Percentiles rank a stretch among this genome's conserved stretches.
phyloP scores from a whole-genome alignment of 2,888 invertebrate species.

The Macaria notata region DNA sequence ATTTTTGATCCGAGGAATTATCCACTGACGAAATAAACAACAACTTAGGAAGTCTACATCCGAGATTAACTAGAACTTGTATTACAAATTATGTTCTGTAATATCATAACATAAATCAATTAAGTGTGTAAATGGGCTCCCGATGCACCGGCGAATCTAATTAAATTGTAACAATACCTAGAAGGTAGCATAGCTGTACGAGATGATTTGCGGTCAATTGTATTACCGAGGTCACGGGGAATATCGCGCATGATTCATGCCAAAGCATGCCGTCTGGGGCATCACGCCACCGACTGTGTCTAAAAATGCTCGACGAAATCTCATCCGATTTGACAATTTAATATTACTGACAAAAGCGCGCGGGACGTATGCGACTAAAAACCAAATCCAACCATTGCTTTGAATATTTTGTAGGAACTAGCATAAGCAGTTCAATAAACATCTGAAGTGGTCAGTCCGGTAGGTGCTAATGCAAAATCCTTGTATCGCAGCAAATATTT shows the following conservation, averaged over 20 bases:
- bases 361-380: slow-evolving; percentile 32
- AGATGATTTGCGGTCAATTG: slow-evolving; percentile 52
- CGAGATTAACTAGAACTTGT: background rate
- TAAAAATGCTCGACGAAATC: slow-evolving; percentile 20
- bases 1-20: slow-evolving; percentile 9
- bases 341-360: slow-evolving; percentile 33
- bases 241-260: slow-evolving; percentile 60
- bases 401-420: slow-evolving; percentile 21
- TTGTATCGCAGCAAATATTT: slow-evolving; percentile 63
- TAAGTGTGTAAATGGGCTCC: background rate
- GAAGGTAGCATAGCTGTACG: slow-evolving; percentile 15
- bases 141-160: slow-evolving; percentile 10
- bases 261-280: slow-evolving; percentile 30
- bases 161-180: slow-evolving; percentile 11
- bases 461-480: slow-evolving; percentile 69
- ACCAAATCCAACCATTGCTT: slow-evolving; percentile 25
- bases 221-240: slow-evolving; percentile 48
- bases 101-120: slow-evolving; percentile 1
- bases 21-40: background rate
- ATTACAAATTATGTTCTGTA: background rate
- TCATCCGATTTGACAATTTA: slow-evolving; percentile 32
- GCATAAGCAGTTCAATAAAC: slow-evolving; percentile 53
- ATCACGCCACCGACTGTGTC: slow-evolving; percentile 21
- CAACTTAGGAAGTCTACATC: slow-evolving; percentile 1
- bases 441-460: slow-evolving; percentile 45